Base-by-base conservation (phyloP, 2,888 invertebrate genomes). In the Phengaris arion region DNA sequence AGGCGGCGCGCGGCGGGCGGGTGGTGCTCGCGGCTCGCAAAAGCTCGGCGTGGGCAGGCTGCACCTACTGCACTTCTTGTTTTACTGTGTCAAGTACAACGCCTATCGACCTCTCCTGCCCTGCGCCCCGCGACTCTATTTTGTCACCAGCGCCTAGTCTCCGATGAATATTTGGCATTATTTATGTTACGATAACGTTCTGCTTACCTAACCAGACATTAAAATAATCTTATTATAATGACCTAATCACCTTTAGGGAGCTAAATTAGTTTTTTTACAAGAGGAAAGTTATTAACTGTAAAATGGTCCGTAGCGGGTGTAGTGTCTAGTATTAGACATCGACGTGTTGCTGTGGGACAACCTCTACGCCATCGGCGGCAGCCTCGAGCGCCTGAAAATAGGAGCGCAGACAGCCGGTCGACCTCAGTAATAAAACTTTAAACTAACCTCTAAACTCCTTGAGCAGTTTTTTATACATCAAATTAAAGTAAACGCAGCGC, bases 11-110 rank as follows among this genome's bases (percentile, higher is more conserved):
- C 12, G 35, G 64, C 52, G 35, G 45, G 12, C 64, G 82, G 83
- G 85, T 85, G 85, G 82, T 81, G 83, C 84, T 84, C 83, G 84
- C 83, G 81, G 83, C 85, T 84, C 85, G 88, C 91, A 90, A 92
- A 92, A 92, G 91, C 92, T 89, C 85, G 74, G 87, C 87, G 93
- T 93, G 89, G 93, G 93, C 85, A 91, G 86, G 87, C 89, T 91
- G 93, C 93, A 92, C 91, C 92, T 92, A 93, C 92, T 93, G 93
- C 92, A 92, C 91, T 91, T 91, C 92, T 91, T 92, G 92, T 89
- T 90, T 93, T 93, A 93, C 93, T 93, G 92, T 93, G 93, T 93
- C 93, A 93, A 93, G 93, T 89, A 93, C 93, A 90, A 93, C 93
- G 88, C 86, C 90, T 91, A 89, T 88, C 89, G 89, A 85, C 90